Evolutionary conservation across 1,140 invertebrate genomes (phyloP).

Genomic region (Dolichoris vasculosae): DNA sequence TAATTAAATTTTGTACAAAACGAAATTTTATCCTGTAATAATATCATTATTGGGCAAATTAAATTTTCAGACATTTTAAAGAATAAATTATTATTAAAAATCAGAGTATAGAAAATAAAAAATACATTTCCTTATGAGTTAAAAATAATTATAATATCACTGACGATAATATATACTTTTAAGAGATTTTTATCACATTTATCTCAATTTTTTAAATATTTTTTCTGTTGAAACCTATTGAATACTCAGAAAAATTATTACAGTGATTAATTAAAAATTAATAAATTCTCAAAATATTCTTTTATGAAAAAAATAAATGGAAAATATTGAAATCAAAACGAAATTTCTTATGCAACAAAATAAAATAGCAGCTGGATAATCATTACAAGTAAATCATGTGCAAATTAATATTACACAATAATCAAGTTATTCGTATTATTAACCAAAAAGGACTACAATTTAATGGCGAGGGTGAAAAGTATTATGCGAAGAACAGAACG

Average conservation of each 20-base stretch:
- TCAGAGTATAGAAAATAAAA: no score
- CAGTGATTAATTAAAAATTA: not conserved
- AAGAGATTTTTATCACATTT: no score
- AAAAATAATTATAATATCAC: not conserved
- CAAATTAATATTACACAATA: conserved; percentile 34
- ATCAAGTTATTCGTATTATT: not conserved
- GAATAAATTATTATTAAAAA: no score
- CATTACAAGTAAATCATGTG: not conserved
- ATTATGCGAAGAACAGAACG: not conserved
- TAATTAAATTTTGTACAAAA: not conserved
- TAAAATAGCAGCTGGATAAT: not conserved
- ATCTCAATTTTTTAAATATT: no score
- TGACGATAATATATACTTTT: no score
- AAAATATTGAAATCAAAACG: not conserved
- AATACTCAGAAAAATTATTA: no score
- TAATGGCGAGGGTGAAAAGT: not conserved
- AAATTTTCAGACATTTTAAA: not conserved
- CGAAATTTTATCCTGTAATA: no score
- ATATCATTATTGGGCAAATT: not conserved
- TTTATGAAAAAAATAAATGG: not conserved
- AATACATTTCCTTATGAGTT: not conserved
- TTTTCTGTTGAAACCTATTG: no score
- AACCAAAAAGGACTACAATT: not conserved
- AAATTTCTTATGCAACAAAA: not conserved
- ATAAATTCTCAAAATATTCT: not conserved